Conservation (phyloP, 2,113 vertebrate genomes). For the Etia nguti region DNA sequence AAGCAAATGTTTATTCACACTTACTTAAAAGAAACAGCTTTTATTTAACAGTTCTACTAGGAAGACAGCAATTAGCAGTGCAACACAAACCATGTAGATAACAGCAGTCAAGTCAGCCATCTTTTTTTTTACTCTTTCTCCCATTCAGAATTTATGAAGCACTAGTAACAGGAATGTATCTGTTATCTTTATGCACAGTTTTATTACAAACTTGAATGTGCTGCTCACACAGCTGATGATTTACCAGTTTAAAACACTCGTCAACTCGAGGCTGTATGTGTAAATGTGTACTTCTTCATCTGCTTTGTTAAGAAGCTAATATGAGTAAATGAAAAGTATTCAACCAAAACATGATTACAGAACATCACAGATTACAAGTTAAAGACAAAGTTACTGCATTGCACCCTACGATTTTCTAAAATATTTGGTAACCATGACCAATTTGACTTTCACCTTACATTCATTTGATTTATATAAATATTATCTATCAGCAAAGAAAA, state of each 20-base stretch:
- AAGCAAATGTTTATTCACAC: rapidly evolving
- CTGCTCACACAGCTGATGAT: background rate
- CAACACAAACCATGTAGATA: background rate
- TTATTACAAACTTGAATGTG: background rate
- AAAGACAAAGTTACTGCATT: background rate
- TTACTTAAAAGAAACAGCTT: background rate
- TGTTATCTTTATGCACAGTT: background rate
- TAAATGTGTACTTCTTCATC: background rate
- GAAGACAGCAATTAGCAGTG: background rate
- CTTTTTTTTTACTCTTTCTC: background rate
- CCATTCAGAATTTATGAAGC: background rate
- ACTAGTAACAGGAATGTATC: background rate
- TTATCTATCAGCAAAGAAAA: background rate
- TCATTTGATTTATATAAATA: background rate
- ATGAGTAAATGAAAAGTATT: background rate
- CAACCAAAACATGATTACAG: too few relatives aligned
- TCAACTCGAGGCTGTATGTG: too few relatives aligned
- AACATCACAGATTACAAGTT: background rate
- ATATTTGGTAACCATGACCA: background rate
- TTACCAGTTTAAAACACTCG: background rate
- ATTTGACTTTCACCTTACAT: background rate
- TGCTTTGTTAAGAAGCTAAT: background rate
- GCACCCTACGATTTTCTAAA: background rate
- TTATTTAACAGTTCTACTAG: background rate
- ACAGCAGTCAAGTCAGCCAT: too few relatives aligned